Evolutionary conservation across 2,797 vertebrate genomes (phyloP).

Genomic region (Epinephelus awoara): DNA sequence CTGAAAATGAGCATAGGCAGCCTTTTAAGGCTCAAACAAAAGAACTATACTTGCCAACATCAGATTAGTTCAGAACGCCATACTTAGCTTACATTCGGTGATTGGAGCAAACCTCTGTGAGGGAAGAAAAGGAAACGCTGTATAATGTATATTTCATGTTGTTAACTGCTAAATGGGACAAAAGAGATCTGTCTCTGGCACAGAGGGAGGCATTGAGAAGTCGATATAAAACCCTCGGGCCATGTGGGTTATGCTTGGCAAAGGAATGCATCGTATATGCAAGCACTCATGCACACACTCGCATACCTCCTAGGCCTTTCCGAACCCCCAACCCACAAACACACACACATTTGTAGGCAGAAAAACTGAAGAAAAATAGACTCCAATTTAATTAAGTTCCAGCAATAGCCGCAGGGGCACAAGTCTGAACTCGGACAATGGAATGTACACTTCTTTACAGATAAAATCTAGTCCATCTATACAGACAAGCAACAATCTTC

Average conservation of each 20-base stretch:
- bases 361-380: conserved; percentile 64
- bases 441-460: conserved; percentile 72
- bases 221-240: conserved; percentile 45
- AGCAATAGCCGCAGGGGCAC: conserved; percentile 38
- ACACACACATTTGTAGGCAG: conserved; percentile 28
- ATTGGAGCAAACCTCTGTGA: conserved; percentile 33
- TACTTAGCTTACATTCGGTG: conserved; percentile 48
- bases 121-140: conserved; percentile 23
- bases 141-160: conserved; percentile 38
- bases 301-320: conserved; percentile 22
- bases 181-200: conserved; percentile 42
- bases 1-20: conserved; percentile 75
- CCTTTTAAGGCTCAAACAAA: conserved; percentile 66
- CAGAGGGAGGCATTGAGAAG: conserved; percentile 52
- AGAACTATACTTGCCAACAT: conserved; percentile 64
- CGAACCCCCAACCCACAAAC: conserved; percentile 28
- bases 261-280: conserved; percentile 51
- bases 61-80: conserved; percentile 67
- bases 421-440: conserved; percentile 58
- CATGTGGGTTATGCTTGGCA: conserved; percentile 37
- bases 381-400: conserved; percentile 64
- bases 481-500: conserved; percentile 40
- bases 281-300: conserved; percentile 27
- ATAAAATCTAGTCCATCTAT: conserved; percentile 50
- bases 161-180: conserved; percentile 47